A percentile compares a stretch with the other conserved stretches of the same genome.
Conservation (phyloP, 2,888 invertebrate genomes). For the Sceliomorpha sp. region DNA sequence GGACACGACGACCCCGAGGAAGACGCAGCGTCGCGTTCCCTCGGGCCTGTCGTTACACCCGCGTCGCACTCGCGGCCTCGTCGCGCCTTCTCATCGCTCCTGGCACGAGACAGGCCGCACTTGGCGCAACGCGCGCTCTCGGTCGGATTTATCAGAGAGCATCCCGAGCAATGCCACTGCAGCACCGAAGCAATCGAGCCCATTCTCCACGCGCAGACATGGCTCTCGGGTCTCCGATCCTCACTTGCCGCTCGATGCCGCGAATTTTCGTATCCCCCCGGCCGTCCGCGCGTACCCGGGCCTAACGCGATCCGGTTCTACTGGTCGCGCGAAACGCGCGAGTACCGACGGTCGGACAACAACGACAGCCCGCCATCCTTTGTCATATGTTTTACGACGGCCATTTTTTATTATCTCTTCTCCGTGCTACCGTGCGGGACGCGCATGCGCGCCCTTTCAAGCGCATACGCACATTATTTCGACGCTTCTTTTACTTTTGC, state of each 20-base stretch:
- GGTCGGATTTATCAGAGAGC: constrained; percentile 93
- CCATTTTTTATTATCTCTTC: constrained; percentile 69
- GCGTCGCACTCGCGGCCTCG: constrained; percentile 23
- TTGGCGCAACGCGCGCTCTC: constrained; percentile 91
- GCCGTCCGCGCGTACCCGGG: constrained; percentile 5
- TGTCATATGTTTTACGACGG: constrained; percentile 78
- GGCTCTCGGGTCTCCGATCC: constrained; percentile 68
- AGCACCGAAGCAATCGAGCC: constrained; percentile 96
- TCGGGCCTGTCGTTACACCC: constrained; percentile 27
- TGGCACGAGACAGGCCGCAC: constrained; percentile 83
- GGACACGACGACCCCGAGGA: constrained; percentile 70
- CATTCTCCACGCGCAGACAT: constrained; percentile 85
- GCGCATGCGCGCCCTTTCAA: constrained; percentile 12
- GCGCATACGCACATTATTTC: too few species aligned
- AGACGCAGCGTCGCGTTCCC: constrained; percentile 34
- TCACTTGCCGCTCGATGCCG: constrained; percentile 17
- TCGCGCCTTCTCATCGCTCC: constrained; percentile 65
- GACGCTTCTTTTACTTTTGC: too few species aligned
- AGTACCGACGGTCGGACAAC: constrained; percentile 36
- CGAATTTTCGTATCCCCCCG: constrained; percentile 6
- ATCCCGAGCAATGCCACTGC: constrained; percentile 95
- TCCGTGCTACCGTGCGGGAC: constrained; percentile 49
- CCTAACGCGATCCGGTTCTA: constrained; percentile 5
- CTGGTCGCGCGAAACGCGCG: constrained; percentile 8
- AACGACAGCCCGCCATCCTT: constrained; percentile 72